These are phyloP conservation scores for Atta colombica DNA, from an alignment of 1,140 invertebrate species.

Conservation along the genomic window DNA sequence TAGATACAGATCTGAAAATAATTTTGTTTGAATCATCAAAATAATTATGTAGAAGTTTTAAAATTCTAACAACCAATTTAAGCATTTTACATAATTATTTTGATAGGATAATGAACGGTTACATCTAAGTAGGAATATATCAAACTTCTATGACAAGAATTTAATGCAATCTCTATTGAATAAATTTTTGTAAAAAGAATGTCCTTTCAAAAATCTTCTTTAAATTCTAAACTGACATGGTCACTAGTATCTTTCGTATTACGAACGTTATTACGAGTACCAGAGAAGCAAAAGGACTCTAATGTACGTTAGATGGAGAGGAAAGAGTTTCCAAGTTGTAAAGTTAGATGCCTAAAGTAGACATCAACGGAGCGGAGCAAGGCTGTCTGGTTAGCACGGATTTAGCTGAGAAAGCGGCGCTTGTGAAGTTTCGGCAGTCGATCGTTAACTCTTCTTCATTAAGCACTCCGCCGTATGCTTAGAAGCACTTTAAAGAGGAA, in stretches of 20 bases:
- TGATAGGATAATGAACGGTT: not conserved
- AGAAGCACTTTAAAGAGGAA: conserved; percentile 58
- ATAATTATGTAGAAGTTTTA: too few relatives aligned
- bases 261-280: not conserved
- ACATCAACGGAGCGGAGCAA: conserved; percentile 19
- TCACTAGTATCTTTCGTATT: not conserved
- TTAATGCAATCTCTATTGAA: not conserved
- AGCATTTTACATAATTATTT: too few relatives aligned
- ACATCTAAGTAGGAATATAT: not conserved
- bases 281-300: not conserved
- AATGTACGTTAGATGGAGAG: not conserved
- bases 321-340: conserved; percentile 29
- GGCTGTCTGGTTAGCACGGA: conserved; percentile 31
- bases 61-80: too few relatives aligned
- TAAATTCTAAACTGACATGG: not conserved
- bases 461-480: conserved; percentile 24
- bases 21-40: too few relatives aligned
- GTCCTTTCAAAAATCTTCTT: not conserved
- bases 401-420: conserved; percentile 27
- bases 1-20: too few relatives aligned
- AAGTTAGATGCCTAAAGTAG: conserved; percentile 46
- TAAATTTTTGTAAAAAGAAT: not conserved
- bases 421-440: conserved; percentile 57
- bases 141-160: not conserved
- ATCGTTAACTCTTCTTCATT: conserved; percentile 62